Base-by-base conservation (phyloP, 2,113 vertebrate genomes). In the Eleginops maclovinus region DNA sequence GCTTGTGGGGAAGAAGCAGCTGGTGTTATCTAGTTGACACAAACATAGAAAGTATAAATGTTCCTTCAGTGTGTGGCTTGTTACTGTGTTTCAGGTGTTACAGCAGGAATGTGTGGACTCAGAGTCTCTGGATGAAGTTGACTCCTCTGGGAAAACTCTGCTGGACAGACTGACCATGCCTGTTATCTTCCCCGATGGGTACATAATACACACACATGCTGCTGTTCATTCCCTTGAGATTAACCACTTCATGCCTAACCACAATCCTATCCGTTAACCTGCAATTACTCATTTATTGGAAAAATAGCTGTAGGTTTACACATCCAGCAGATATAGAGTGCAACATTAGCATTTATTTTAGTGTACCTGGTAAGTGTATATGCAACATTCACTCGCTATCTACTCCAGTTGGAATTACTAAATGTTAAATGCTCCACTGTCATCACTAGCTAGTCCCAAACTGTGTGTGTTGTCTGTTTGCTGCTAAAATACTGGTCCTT, bases 121-220 rank as follows among this genome's bases (percentile, higher is more conserved):
- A 16, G 97, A 97, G 21, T 94, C 93, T 66, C 95, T 96, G 94
- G 96, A 99, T 88, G 97, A 99, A 82, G 96, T 97, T 54, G 97
- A 99, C 92, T 91, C 94, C 47, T 94, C 96, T 81, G 98, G 98
- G 50, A 99, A 97, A 91, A 95, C 95, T 10, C 94, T 99, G 83
- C 91, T 99, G 94, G 98, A 99, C 92, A 95, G 97, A 93, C 93
- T 99, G 89, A 96, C 96, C 49, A 92, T 97, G 74, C 97, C 98
- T 50, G 95, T 99, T 67, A 94, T 99, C 94, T 99, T 98, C 93
- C 98, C 97, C 1, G 98, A 99, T 88, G 98, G 98, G 98, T 99
- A 96, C 2, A 36, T 13, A n/a, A 60, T 26, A 62, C 41, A 73
- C 28, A 46, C 26, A 14, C 50, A 36, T 17, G 13, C 63, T 36